phyloP scores from a whole-genome alignment of 2,888 invertebrate species.

The Oasisia sp. region DNA sequence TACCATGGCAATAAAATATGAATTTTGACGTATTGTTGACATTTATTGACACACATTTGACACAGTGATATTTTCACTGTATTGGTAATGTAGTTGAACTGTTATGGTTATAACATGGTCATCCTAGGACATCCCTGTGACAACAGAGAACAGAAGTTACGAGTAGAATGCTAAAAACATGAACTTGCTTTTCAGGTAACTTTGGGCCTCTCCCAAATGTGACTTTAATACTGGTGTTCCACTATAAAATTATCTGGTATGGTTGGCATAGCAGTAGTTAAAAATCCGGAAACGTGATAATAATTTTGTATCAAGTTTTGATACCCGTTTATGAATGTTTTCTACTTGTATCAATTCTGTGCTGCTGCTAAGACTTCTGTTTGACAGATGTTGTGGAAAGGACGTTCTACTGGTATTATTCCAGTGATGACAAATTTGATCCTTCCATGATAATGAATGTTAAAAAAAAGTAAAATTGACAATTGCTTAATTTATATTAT shows the following conservation, averaged over 20 bases:
- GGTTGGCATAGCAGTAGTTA: background rate
- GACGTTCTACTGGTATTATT: too few relatives aligned
- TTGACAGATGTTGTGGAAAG: background rate
- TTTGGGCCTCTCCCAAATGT: too few relatives aligned
- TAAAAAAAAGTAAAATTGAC: background rate
- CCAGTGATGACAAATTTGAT: too few relatives aligned
- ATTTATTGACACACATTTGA: too few relatives aligned
- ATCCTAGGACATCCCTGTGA: too few relatives aligned
- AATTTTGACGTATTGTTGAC: background rate
- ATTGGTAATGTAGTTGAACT: background rate
- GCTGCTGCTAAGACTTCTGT: background rate
- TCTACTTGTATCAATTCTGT: background rate
- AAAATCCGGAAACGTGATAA: background rate
- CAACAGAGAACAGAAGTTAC: too few relatives aligned
- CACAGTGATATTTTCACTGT: background rate
- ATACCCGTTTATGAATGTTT: background rate
- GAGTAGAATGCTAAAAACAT: too few relatives aligned
- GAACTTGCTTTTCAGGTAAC: too few relatives aligned
- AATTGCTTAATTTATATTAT: background rate
- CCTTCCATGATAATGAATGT: background rate
- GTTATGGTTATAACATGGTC: too few relatives aligned
- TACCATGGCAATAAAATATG: conserved; percentile 3
- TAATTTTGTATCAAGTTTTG: background rate
- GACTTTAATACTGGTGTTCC: too few relatives aligned
- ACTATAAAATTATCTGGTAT: background rate